phyloP scores from a whole-genome alignment of 2,888 invertebrate species.

The Baronia brevicornis region DNA sequence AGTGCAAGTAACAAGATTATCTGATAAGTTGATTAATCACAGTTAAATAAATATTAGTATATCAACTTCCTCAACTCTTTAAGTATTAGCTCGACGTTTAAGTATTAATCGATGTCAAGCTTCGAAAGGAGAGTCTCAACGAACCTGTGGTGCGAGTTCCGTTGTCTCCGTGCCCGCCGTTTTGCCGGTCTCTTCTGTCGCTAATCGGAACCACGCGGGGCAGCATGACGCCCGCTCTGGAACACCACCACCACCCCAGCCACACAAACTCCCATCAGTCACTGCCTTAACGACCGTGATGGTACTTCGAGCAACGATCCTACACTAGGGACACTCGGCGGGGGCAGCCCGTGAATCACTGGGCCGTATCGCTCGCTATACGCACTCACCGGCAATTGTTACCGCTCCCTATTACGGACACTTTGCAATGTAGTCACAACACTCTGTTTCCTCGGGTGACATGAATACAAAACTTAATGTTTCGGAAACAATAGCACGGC shows the following conservation, averaged over 20 bases:
- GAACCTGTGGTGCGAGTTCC: slow-evolving; percentile 63
- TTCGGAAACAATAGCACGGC: slow-evolving; percentile 54
- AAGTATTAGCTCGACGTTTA: too few species aligned
- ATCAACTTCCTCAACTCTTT: too few species aligned
- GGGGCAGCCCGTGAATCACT: slow-evolving; percentile 47
- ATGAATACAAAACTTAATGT: slow-evolving; percentile 49
- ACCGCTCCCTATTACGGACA: slow-evolving; percentile 47
- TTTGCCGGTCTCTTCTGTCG: slow-evolving; percentile 48
- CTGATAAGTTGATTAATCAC: too few species aligned
- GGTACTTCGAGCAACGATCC: slow-evolving; percentile 36
- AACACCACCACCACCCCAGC: slow-evolving; percentile 29
- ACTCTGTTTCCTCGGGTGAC: slow-evolving; percentile 41
- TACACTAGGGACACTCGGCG: slow-evolving; percentile 47
- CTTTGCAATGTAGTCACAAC: slow-evolving; percentile 46
- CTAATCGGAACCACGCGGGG: slow-evolving; percentile 55
- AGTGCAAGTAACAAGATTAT: too few species aligned
- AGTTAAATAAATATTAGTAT: too few species aligned
- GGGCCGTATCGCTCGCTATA: slow-evolving; percentile 53
- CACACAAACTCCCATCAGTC: slow-evolving; percentile 63
- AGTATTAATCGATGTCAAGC: too few species aligned
- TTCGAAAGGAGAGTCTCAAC: slow-evolving; percentile 22
- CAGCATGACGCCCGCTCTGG: slow-evolving; percentile 55
- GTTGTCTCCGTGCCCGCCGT: slow-evolving; percentile 60
- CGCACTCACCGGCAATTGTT: slow-evolving; percentile 58
- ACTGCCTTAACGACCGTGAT: slow-evolving; percentile 40